Evolutionary conservation across 2,888 invertebrate genomes (phyloP).

Genomic region (Ametastegia equiseti): DNA sequence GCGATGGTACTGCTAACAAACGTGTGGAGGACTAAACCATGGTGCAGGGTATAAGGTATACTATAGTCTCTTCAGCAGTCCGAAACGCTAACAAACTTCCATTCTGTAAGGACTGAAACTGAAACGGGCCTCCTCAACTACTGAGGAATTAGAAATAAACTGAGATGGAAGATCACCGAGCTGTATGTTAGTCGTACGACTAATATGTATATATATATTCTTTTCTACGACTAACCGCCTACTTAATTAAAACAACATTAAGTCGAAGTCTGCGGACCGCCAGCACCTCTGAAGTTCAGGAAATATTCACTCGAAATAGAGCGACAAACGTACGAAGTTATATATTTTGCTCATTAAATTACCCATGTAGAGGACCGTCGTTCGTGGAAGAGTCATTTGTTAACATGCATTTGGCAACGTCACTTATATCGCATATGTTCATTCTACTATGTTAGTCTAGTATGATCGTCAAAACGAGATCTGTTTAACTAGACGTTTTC

Average conservation of each 20-base stretch:
- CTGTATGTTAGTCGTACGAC: background rate
- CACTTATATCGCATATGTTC: background rate
- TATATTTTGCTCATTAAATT: conserved; percentile 35
- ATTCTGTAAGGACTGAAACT: background rate
- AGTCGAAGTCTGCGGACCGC: conserved; percentile 12
- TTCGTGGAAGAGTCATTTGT: conserved; percentile 28
- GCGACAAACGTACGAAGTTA: background rate
- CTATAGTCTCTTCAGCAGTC: background rate
- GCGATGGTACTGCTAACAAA: conserved; percentile 53
- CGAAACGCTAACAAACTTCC: conserved; percentile 38
- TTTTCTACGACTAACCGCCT: conserved; percentile 66
- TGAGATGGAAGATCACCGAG: background rate
- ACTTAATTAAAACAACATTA: conserved; percentile 76
- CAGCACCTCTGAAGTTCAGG: conserved; percentile 23
- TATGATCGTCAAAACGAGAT: background rate
- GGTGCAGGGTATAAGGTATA: background rate
- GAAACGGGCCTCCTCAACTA: background rate
- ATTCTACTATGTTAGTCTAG: background rate
- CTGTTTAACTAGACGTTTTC: background rate
- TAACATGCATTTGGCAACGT: conserved; percentile 46
- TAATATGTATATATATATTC: conserved; percentile 8
- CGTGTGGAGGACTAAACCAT: background rate
- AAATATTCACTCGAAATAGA: background rate
- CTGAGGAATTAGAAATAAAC: conserved; percentile 36
- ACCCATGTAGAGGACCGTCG: background rate